Evolutionary conservation across 2,888 invertebrate genomes (phyloP), one percentile per base, ranked within the genome.

Genomic region (Eristalis pertinax): DNA sequence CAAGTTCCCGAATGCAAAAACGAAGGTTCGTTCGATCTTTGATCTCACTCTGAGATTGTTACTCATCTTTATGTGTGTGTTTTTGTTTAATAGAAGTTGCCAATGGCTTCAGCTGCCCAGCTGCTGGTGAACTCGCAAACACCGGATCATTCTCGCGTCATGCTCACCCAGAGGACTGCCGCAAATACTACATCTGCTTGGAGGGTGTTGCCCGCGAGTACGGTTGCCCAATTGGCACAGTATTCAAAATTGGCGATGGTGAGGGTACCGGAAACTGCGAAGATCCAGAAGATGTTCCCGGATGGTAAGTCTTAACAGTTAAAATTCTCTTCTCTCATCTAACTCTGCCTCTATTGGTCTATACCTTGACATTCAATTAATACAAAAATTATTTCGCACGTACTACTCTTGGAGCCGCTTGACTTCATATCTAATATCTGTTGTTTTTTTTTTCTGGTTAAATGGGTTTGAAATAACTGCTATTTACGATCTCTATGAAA

Each of bases 141-240:
- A 95, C 96, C 89, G 98, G 98, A 88, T 96, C 97, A 89, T 98
- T 98, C 96, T 97, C 98, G 90, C 96, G 98, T 92, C 98, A 98
- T 94, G 97, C 98, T 82, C 98, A 98, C 93, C 98, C 98, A 50
- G 97, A 98, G 90, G 97, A 97, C 94, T 98, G 97, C 95, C 96
- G 98, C 91, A 98, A 98, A 93, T 98, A 98, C 94, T 98, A 97
- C 95, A 98, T 98, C 93, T 98, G 98, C 92, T 93, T 98, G 89
- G 98, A 98, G 93, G 97, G 97, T 90, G 96, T 96, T 82, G 97
- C 98, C 89, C 95, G 98, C 90, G 98, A 98, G 93, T 98, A 98
- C 93, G 98, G 98, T 89, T 98, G 98, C 94, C 98, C 98, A 91
- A 97, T 98, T 92, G 98, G 98, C 79, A 98, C 98, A 79, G 98